Evolutionary conservation across 2,888 invertebrate species (phyloP).

Genomic region (Teinopalpus imperialis): DNA sequence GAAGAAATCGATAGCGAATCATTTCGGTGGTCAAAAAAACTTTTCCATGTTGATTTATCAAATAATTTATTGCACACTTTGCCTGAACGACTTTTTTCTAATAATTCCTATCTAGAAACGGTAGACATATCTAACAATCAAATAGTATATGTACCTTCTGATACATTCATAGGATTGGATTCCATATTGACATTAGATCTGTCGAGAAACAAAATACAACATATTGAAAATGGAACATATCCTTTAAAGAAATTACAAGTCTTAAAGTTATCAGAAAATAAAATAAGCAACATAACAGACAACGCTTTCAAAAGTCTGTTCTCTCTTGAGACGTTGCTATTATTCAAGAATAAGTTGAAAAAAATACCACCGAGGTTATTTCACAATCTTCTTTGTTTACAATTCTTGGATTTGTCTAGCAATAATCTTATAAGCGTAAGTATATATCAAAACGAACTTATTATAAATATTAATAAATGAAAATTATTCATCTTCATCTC

Average conservation of each 20-base stretch:
- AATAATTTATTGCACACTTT: constrained; percentile 83
- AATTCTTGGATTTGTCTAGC: constrained; percentile 77
- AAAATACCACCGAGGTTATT: constrained; percentile 73
- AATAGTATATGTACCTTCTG: constrained; percentile 80
- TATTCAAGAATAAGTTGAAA: constrained; percentile 79
- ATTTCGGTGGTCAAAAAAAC: constrained; percentile 81
- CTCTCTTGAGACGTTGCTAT: constrained; percentile 77
- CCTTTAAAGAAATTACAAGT: constrained; percentile 81
- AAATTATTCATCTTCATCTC: no score
- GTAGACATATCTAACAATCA: constrained; percentile 86
- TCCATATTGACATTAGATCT: constrained; percentile 86
- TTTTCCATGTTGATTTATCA: constrained; percentile 86
- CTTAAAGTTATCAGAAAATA: constrained; percentile 87
- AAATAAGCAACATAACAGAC: constrained; percentile 81
- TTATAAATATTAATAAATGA: no score
- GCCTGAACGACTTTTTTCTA: constrained; percentile 81
- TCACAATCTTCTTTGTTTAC: constrained; percentile 70
- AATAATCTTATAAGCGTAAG: constrained; percentile 77
- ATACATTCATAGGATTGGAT: constrained; percentile 79
- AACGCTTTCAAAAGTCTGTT: constrained; percentile 77
- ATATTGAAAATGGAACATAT: constrained; percentile 82
- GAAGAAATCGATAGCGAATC: constrained; percentile 83
- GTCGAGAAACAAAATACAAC: constrained; percentile 84
- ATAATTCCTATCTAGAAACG: constrained; percentile 81
- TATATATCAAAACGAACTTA: constrained; percentile 32